A percentile compares a stretch with the other conserved stretches of the same genome.
Conservation (phyloP, 2,113 vertebrate genomes). For the Sitta europaea region DNA sequence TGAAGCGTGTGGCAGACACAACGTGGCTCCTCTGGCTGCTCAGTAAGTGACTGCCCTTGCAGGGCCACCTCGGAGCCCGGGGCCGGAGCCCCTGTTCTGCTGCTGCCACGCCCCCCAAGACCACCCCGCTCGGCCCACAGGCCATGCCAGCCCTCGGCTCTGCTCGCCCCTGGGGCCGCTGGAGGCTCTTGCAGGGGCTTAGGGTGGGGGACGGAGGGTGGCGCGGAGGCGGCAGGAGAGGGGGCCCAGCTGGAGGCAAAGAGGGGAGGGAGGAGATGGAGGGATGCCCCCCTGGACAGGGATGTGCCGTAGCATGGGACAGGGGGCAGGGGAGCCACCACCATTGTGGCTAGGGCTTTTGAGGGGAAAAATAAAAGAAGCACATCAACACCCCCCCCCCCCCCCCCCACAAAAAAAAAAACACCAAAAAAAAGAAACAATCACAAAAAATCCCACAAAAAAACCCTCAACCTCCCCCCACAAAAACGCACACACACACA, state of each 20-base stretch:
- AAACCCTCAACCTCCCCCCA: too few species aligned
- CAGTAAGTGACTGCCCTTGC: neutral
- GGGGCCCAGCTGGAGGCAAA: neutral
- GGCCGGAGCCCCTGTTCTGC: neutral
- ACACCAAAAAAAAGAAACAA: neutral
- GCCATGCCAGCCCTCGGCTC: neutral
- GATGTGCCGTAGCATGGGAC: neutral
- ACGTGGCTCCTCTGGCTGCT: neutral
- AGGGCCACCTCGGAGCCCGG: neutral
- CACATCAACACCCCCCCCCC: accelerated
- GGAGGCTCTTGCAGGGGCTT: neutral
- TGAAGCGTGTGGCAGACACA: neutral
- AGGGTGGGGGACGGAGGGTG: neutral
- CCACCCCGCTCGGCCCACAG: neutral
- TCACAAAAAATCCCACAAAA: neutral
- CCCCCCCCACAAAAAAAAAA: neutral
- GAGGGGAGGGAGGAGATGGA: neutral
- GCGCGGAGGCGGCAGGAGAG: neutral
- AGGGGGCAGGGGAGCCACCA: neutral
- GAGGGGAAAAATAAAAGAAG: neutral
- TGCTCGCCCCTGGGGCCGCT: neutral
- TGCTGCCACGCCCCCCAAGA: accelerated
- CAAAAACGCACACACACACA: neutral
- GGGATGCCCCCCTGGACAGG: neutral
- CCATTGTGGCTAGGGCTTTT: neutral